A percentile compares a stretch with the other conserved stretches of the same genome.
Conservation (phyloP, 1,140 invertebrate genomes). For the Apolygus lucorum region DNA sequence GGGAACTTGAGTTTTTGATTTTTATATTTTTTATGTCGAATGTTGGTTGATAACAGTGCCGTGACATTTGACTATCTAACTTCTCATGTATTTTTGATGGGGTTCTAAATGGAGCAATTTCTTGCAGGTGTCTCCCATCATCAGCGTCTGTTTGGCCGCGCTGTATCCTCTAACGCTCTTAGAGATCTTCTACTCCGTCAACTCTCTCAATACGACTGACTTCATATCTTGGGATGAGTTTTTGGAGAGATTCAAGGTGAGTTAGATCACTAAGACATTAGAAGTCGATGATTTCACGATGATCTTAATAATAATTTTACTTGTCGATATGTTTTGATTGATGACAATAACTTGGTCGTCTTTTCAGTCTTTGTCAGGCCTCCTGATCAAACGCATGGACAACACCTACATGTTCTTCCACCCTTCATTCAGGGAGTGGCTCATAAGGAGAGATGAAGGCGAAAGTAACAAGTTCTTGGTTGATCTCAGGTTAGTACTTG, state of each 20-base stretch:
- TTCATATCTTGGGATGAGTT: slow-evolving; percentile 85
- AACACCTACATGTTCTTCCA: slow-evolving; percentile 96
- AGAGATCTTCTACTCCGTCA: slow-evolving; percentile 90
- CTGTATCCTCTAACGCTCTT: slow-evolving; percentile 80
- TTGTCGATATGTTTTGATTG: no score
- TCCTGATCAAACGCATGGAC: slow-evolving; percentile 79
- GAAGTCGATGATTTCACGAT: no score
- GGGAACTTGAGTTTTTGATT: background rate
- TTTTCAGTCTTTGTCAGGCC: slow-evolving; percentile 59
- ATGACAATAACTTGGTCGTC: slow-evolving; percentile 24
- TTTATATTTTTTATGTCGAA: slow-evolving; percentile 8
- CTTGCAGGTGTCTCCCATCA: slow-evolving; percentile 49
- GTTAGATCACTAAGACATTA: no score
- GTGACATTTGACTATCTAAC: no score
- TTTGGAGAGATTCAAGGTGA: slow-evolving; percentile 68
- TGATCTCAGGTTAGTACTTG: slow-evolving; percentile 54
- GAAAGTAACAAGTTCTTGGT: slow-evolving; percentile 86
- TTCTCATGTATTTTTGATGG: no score
- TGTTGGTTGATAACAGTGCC: no score
- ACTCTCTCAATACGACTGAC: slow-evolving; percentile 65
- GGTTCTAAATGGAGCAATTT: no score
- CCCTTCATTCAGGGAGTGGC: slow-evolving; percentile 92
- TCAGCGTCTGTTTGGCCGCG: slow-evolving; percentile 82
- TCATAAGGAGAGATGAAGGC: slow-evolving; percentile 80
- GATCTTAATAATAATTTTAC: background rate